These are phyloP conservation scores for Ennomos quercinarius DNA, from an alignment of 2,888 invertebrate genomes.

Conservation along the genomic window DNA sequence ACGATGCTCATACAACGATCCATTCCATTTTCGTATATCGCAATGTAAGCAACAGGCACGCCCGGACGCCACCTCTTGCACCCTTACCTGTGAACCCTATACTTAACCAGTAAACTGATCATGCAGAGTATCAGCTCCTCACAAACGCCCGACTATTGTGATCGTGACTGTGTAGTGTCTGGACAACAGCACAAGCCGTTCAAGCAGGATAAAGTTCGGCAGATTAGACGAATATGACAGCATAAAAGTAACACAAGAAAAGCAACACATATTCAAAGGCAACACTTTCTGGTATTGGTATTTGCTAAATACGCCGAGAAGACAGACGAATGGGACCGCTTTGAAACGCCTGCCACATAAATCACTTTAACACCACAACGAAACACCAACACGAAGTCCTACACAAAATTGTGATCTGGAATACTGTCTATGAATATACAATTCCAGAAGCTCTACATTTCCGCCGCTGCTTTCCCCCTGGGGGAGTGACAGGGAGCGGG, in stretches of 20 bases:
- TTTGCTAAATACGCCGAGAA: no score
- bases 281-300: no score
- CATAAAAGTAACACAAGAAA: no score
- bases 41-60: slow-evolving; percentile 60
- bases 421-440: slow-evolving; percentile 5
- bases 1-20: slow-evolving; percentile 1
- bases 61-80: slow-evolving; percentile 23
- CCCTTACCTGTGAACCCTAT: slow-evolving; percentile 7
- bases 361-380: no score
- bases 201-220: no score
- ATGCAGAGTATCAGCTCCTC: not conserved
- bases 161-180: no score
- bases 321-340: no score
- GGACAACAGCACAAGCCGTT: no score
- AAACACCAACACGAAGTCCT: no score
- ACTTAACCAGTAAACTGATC: not conserved
- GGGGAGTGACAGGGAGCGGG: slow-evolving; percentile 5
- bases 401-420: not conserved
- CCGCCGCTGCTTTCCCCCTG: slow-evolving; percentile 17
- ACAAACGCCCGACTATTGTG: not conserved
- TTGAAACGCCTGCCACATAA: no score
- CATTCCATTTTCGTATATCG: slow-evolving; percentile 37
- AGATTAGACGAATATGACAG: no score
- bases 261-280: no score
- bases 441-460: slow-evolving; percentile 6